Percentiles rank a stretch among this genome's conserved stretches.
Evolutionary conservation across 2,113 vertebrate species (phyloP).

Genomic region (Sardina pilchardus): DNA sequence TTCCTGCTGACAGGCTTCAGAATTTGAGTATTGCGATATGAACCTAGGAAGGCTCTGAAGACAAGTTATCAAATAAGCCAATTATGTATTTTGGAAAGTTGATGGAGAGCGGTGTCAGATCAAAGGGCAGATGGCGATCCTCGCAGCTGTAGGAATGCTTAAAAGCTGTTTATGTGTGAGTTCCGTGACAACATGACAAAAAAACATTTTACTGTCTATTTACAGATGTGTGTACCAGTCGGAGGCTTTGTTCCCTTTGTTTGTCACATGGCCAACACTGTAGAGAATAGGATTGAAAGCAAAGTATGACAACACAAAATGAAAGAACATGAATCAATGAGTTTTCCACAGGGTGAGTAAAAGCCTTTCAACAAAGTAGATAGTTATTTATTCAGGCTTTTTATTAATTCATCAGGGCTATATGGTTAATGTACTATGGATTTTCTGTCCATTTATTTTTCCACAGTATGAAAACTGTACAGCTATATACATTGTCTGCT

Average conservation of each 20-base stretch:
- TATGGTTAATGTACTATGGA: background rate
- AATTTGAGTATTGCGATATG: background rate
- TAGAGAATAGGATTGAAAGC: background rate
- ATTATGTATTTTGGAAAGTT: background rate
- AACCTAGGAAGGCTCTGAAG: background rate
- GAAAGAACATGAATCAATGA: background rate
- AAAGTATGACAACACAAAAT: background rate
- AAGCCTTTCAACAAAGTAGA: background rate
- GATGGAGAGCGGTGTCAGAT: background rate
- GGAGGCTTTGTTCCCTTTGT: background rate
- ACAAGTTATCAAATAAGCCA: background rate
- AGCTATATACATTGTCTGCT: background rate
- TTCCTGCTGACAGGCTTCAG: background rate
- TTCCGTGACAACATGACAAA: background rate
- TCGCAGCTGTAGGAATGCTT: background rate
- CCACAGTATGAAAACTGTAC: background rate
- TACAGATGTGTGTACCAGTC: background rate
- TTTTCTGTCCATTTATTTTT: background rate
- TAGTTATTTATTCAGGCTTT: background rate
- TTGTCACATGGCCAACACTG: background rate
- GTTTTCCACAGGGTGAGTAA: background rate
- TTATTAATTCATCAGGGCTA: background rate
- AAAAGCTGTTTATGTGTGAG: background rate
- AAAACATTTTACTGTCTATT: background rate
- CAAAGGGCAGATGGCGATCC: background rate